Conservation (phyloP, 1,140 invertebrate genomes). For the Scaptomyza pallida region DNA sequence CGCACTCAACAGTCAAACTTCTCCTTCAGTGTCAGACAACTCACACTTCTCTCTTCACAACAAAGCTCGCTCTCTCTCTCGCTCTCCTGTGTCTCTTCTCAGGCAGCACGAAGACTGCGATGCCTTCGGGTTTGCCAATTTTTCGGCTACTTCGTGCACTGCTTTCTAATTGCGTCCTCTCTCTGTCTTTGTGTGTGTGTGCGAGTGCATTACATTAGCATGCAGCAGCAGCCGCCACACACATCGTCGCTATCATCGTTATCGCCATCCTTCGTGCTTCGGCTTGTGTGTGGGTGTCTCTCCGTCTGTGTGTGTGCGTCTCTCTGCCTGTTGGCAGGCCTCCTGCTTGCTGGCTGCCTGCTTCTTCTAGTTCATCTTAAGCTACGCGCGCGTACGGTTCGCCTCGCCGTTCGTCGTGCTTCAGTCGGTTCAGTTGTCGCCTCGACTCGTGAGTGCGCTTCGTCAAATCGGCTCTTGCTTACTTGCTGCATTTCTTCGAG, state of each 20-base stretch:
- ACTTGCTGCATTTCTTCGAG: slow-evolving; percentile 67
- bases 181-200: slow-evolving; percentile 39
- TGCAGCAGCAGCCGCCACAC: slow-evolving; percentile 52
- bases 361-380: slow-evolving; percentile 83
- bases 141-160: slow-evolving; percentile 71
- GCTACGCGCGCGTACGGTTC: slow-evolving; percentile 79
- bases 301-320: slow-evolving; percentile 35
- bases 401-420: slow-evolving; percentile 55
- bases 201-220: slow-evolving; percentile 74
- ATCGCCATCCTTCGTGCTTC: slow-evolving; percentile 47
- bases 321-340: slow-evolving; percentile 41
- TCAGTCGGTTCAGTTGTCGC: slow-evolving; percentile 36
- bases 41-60: slow-evolving; percentile 16
- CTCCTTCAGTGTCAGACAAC: slow-evolving; percentile 18
- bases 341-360: slow-evolving; percentile 69
- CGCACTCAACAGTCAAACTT: slow-evolving; percentile 27
- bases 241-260: slow-evolving; percentile 37
- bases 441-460: slow-evolving; percentile 47
- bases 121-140: slow-evolving; percentile 52
- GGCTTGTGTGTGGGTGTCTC: slow-evolving; percentile 39
- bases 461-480: slow-evolving; percentile 59
- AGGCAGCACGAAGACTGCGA: slow-evolving; percentile 61
- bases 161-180: slow-evolving; percentile 78
- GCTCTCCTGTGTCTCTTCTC: too few relatives aligned
- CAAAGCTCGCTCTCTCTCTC: slow-evolving; percentile 10